Percentiles rank a stretch among this genome's conserved stretches.
phyloP scores from a whole-genome alignment of 2,113 vertebrate species.

The Melanerpes formicivorus region DNA sequence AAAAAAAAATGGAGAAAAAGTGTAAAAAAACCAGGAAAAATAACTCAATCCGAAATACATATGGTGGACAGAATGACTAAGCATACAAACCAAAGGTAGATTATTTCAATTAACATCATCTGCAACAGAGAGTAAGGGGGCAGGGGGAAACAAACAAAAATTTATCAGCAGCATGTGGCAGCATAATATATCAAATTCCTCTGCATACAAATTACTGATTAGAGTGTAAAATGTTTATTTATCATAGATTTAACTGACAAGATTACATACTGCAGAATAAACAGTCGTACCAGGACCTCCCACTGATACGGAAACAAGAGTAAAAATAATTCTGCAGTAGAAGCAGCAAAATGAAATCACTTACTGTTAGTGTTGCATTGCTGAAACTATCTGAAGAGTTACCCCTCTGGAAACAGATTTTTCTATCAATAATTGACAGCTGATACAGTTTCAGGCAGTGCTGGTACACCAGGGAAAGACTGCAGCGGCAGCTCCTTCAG shows the following conservation, averaged over 20 bases:
- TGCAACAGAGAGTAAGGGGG: neutral
- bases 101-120: neutral
- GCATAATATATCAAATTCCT: neutral
- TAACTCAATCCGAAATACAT: neutral
- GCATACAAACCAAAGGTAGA: neutral
- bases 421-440: conserved; percentile 32
- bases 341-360: conserved; percentile 14
- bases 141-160: neutral
- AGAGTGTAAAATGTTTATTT: neutral
- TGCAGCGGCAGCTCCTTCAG: neutral
- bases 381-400: neutral
- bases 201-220: neutral
- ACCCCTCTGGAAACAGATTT: neutral
- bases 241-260: neutral
- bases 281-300: neutral
- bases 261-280: neutral
- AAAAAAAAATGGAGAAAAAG: neutral
- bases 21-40: neutral
- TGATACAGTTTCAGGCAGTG: neutral
- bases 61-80: neutral
- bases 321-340: conserved; percentile 12
- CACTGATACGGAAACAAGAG: neutral
- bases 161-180: neutral
- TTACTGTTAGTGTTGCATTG: neutral
- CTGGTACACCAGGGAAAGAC: neutral